Evolutionary conservation across 2,113 vertebrate species (phyloP).

Genomic region (Tauraco erythrolophus): DNA sequence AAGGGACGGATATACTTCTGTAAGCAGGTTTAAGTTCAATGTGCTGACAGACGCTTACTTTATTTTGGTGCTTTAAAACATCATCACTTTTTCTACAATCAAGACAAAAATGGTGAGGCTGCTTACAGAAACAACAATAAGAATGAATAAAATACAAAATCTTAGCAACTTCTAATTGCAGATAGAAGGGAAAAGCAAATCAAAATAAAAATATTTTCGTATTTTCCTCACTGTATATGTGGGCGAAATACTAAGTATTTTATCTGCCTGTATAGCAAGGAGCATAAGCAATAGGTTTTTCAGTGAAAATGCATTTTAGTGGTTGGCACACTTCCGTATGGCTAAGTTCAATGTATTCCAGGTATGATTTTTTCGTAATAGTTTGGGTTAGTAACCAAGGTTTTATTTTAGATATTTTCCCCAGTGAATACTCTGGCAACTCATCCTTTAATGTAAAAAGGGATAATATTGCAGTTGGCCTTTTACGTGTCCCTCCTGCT

Average conservation of each 20-base stretch:
- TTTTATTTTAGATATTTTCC: background rate
- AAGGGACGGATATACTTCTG: background rate
- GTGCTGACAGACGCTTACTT: background rate
- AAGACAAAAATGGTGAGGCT: background rate
- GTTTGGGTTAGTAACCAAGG: background rate
- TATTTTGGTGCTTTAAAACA: background rate
- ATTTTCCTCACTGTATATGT: background rate
- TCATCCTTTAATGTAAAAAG: background rate
- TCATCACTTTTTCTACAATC: background rate
- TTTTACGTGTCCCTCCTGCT: no score
- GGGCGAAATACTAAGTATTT: background rate
- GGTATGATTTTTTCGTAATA: background rate
- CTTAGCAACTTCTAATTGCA: background rate
- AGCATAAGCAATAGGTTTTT: background rate
- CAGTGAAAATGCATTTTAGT: background rate
- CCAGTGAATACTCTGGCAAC: background rate
- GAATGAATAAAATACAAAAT: background rate
- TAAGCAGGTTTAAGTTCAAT: background rate
- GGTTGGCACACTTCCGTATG: background rate
- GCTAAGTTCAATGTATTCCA: background rate
- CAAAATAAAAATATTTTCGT: background rate
- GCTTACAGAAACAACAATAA: background rate
- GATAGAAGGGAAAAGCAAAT: background rate
- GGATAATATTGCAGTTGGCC: background rate
- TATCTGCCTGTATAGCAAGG: background rate